Percentiles rank a stretch among this genome's conserved stretches.
Conservation (phyloP, 2,797 vertebrate species). For the Hoplostethus mediterraneus region DNA sequence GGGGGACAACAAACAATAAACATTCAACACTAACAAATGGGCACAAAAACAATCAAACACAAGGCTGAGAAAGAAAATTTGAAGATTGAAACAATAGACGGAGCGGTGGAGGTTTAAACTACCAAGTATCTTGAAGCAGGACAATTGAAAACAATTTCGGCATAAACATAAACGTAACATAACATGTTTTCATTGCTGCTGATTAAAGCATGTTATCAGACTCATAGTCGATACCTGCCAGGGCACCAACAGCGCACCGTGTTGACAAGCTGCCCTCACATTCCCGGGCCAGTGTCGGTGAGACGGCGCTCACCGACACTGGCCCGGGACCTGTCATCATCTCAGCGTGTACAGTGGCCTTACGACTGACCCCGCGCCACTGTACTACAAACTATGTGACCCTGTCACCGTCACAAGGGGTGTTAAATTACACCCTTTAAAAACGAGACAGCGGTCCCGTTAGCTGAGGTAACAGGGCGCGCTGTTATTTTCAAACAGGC, state of each 20-base stretch:
- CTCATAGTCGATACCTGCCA: neutral
- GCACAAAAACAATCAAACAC: slow-evolving; percentile 29
- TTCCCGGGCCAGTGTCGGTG: slow-evolving; percentile 26
- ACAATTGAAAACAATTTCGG: neutral
- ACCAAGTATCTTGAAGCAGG: slow-evolving; percentile 32
- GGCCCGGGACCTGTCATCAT: slow-evolving; percentile 61
- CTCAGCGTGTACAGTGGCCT: slow-evolving; percentile 71
- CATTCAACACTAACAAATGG: slow-evolving; percentile 59
- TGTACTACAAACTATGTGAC: slow-evolving; percentile 62
- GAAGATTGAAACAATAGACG: slow-evolving; percentile 38
- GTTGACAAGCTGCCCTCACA: slow-evolving; percentile 30
- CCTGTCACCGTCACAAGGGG: slow-evolving; percentile 39
- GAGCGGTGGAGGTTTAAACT: slow-evolving; percentile 30
- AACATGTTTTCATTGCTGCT: neutral
- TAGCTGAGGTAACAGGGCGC: neutral
- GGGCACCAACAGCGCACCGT: neutral
- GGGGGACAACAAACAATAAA: slow-evolving; percentile 75
- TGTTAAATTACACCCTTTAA: slow-evolving; percentile 29
- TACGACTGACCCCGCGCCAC: slow-evolving; percentile 54
- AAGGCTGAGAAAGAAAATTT: slow-evolving; percentile 47
- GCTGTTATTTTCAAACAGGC: neutral
- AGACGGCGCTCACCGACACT: slow-evolving; percentile 36
- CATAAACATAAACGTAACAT: no score
- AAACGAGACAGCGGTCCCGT: neutral
- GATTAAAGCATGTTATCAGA: neutral